phyloP scores from a whole-genome alignment of 2,113 vertebrate species.

The Boleophthalmus pectinirostris region DNA sequence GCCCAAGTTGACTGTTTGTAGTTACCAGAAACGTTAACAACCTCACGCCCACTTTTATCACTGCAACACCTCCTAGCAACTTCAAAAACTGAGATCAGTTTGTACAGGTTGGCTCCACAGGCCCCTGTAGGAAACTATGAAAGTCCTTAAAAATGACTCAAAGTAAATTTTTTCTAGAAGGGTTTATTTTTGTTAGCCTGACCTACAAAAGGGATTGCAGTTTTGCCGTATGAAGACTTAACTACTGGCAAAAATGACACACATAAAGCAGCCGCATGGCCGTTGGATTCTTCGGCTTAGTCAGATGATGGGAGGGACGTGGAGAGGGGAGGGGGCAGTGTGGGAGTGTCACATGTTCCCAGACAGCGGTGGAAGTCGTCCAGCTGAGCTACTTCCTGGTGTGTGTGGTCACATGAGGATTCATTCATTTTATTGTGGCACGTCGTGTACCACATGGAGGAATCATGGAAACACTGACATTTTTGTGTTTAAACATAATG shows the following conservation, averaged over 20 bases:
- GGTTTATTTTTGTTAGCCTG: conserved; percentile 29
- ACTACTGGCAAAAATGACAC: conserved; percentile 17
- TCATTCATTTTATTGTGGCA: conserved; percentile 52
- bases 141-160: not conserved
- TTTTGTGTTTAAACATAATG: not conserved
- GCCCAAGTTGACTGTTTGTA: conserved; percentile 57
- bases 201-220: conserved; percentile 22
- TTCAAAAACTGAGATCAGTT: conserved; percentile 21
- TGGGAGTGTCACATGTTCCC: conserved; percentile 57
- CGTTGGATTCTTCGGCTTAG: conserved; percentile 20
- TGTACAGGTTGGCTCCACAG: not conserved
- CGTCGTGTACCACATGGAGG: conserved; percentile 17
- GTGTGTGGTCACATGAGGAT: conserved; percentile 61
- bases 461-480: conserved; percentile 47
- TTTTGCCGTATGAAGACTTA: conserved; percentile 13
- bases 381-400: conserved; percentile 60
- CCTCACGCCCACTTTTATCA: conserved; percentile 50
- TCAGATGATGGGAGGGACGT: conserved; percentile 50
- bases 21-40: conserved; percentile 59
- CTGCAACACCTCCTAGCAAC: conserved; percentile 16
- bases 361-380: conserved; percentile 41
- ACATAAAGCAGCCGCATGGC: conserved; percentile 29
- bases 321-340: not conserved
- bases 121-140: not conserved
- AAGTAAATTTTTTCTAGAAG: conserved; percentile 14